Evolutionary conservation across 2,113 vertebrate species (phyloP), one percentile per base, ranked within the genome.

Genomic region (Danionella cerebrum): DNA sequence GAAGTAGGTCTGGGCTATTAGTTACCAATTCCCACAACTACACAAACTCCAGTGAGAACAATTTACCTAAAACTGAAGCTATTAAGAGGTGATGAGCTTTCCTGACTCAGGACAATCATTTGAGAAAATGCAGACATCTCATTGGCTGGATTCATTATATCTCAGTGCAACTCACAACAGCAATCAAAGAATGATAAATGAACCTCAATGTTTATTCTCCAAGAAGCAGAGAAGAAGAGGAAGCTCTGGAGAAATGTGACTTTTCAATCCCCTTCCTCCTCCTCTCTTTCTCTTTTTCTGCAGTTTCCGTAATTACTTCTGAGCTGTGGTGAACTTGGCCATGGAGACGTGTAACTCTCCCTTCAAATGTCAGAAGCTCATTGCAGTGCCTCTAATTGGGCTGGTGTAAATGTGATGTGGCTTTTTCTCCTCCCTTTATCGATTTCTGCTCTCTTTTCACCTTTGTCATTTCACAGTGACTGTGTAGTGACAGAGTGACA

Each of bases 371-470:
- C 75, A 77, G 65, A 62, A 41, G 42, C 53, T 65, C 58, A 44
- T 41, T 69, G 42, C 68, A 63, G 71, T 31, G 39, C 12, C 50
- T 77, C 75, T 77, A 73, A 77, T 77, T 77, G 69, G 71, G 65
- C 67, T 55, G 57, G 48, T 60, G 50, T 57, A 73, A 70, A 76
- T 14, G 57, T 38, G 24, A 35, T 54, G 39, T 48, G 55, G 29
- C 63, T 53, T 47, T 65, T 53, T 31, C 25, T 27, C 12, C 25
- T 16, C 13, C n/a, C 16, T 27, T 68, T 36, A 73, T 73, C 58
- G 50, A 73, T 77, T 70, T 68, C 63, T 53, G 33, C 33, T 63
- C 63, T 18, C 35, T 55, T 27, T 29, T 48, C 73, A 62, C 39
- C 65, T 73, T 60, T 70, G 52, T 73, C 55, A 63, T 38, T 44